phyloP scores from a whole-genome alignment of 2,113 vertebrate species.

The Cololabis saira region DNA sequence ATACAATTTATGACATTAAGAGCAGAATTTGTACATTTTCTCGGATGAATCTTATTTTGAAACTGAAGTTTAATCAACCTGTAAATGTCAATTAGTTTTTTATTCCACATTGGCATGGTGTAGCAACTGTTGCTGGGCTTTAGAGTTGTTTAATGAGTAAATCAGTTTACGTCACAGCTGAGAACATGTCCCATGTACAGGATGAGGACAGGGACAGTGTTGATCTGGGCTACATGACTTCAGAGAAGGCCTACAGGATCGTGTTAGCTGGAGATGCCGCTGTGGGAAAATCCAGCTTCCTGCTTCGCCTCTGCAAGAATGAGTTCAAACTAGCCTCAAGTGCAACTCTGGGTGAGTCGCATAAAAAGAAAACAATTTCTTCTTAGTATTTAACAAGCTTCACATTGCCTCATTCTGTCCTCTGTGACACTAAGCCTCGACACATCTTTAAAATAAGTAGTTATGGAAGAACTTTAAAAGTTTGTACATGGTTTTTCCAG shows the following conservation, averaged over 20 bases:
- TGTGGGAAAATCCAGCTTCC: constrained; percentile 97
- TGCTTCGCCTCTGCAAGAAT: constrained; percentile 95
- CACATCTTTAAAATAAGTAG: background rate
- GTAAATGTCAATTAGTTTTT: too few relatives aligned
- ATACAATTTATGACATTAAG: too few relatives aligned
- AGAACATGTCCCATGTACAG: constrained; percentile 42
- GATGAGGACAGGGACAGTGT: constrained; percentile 57
- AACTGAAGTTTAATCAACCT: too few relatives aligned
- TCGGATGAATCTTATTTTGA: too few relatives aligned
- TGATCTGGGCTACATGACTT: constrained; percentile 73
- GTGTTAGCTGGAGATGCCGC: constrained; percentile 94
- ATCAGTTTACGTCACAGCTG: too few relatives aligned
- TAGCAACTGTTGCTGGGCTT: too few relatives aligned
- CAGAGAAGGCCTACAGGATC: constrained; percentile 92
- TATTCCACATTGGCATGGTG: too few relatives aligned
- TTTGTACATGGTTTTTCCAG: constrained; percentile 71
- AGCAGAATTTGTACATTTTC: too few relatives aligned
- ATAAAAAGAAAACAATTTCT: background rate
- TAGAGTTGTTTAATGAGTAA: too few relatives aligned
- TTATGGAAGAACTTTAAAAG: background rate
- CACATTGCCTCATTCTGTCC: background rate
- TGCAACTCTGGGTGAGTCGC: constrained; percentile 87
- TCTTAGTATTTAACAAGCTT: background rate
- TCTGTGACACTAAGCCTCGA: too few relatives aligned
- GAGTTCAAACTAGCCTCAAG: constrained; percentile 90